phyloP scores from a whole-genome alignment of 1,140 invertebrate species.

The Pachyrhynchus sulphureomaculatus region DNA sequence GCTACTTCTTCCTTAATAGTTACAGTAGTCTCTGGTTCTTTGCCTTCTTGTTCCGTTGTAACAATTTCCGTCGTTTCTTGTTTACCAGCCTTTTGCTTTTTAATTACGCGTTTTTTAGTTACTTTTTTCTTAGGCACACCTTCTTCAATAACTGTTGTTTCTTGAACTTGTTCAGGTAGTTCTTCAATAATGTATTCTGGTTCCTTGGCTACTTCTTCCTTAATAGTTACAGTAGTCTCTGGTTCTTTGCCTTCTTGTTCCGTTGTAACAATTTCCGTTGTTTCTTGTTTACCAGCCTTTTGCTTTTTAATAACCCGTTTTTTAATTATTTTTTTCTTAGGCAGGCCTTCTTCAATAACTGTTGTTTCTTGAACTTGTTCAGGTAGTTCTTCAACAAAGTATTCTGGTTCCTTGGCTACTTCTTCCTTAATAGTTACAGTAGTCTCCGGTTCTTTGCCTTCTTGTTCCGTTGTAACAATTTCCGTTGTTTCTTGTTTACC shows the following conservation, averaged over 20 bases:
- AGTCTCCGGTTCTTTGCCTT: too few relatives aligned
- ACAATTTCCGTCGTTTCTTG: conserved; percentile 54
- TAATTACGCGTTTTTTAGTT: conserved; percentile 48
- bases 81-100: conserved; percentile 47
- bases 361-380: conserved; percentile 34
- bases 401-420: too few relatives aligned
- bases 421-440: too few relatives aligned
- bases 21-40: conserved; percentile 46
- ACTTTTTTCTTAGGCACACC: conserved; percentile 46
- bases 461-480: too few relatives aligned
- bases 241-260: conserved; percentile 53
- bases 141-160: conserved; percentile 31
- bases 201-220: conserved; percentile 36
- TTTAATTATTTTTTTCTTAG: conserved; percentile 38
- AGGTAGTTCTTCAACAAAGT: conserved; percentile 39
- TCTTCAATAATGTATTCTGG: conserved; percentile 17
- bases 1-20: conserved; percentile 37
- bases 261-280: conserved; percentile 53
- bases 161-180: conserved; percentile 32
- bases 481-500: conserved; percentile 29
- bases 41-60: conserved; percentile 53
- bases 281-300: conserved; percentile 25
- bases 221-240: conserved; percentile 49
- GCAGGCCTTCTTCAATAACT: conserved; percentile 49
- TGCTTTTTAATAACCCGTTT: conserved; percentile 37